phyloP scores from a whole-genome alignment of 1,140 invertebrate genomes.

The Solenopsis fugax region DNA sequence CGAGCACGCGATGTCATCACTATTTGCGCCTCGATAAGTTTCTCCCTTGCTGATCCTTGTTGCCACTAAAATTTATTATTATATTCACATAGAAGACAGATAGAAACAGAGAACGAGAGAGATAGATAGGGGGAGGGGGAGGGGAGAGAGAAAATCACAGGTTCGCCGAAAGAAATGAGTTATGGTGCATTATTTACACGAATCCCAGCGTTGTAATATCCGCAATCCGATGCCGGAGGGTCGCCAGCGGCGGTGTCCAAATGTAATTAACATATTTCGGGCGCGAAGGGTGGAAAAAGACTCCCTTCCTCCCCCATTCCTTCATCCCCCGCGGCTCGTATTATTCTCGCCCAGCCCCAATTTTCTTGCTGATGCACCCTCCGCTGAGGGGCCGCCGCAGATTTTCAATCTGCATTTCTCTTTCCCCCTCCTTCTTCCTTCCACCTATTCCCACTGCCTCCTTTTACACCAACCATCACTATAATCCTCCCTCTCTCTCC shows the following conservation, averaged over 20 bases:
- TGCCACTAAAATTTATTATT: constrained; percentile 47
- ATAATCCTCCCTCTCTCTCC: constrained; percentile 23
- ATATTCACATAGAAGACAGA: constrained; percentile 8
- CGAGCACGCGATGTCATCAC: neutral
- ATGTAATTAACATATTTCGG: constrained; percentile 75
- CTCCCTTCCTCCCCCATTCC: constrained; percentile 32
- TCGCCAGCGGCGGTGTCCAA: constrained; percentile 57
- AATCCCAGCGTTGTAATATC: constrained; percentile 59
- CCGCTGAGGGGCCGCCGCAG: constrained; percentile 64
- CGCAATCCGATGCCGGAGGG: constrained; percentile 49
- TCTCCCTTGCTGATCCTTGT: constrained; percentile 20
- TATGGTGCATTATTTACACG: constrained; percentile 58
- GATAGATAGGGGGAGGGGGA: neutral
- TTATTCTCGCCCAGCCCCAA: constrained; percentile 75
- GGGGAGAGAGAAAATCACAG: constrained; percentile 5
- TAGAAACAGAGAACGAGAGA: neutral
- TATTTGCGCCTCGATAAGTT: constrained; percentile 24
- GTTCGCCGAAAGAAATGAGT: constrained; percentile 47
- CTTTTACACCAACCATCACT: neutral
- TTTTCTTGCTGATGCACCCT: constrained; percentile 76
- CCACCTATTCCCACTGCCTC: constrained; percentile 41
- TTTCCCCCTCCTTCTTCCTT: constrained; percentile 9
- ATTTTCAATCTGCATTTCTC: constrained; percentile 78
- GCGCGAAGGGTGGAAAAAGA: constrained; percentile 64
- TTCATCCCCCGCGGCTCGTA: constrained; percentile 60